phyloP scores from a whole-genome alignment of 2,888 invertebrate species.

The Xestia ashworthii region DNA sequence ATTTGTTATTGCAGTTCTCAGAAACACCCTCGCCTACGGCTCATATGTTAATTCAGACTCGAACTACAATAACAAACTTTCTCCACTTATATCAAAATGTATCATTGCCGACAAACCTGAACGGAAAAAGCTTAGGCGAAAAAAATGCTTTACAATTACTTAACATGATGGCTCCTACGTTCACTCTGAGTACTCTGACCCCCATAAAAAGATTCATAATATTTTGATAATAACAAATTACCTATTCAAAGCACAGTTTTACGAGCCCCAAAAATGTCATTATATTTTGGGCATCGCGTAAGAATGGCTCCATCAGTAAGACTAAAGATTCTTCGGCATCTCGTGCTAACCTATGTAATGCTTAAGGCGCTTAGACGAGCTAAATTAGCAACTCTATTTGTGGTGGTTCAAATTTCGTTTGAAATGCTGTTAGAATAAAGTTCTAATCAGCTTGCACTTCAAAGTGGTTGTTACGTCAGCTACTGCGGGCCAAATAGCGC shows the following conservation, averaged over 20 bases:
- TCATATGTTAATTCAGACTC: too few relatives aligned
- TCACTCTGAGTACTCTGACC: neutral
- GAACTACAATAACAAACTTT: too few relatives aligned
- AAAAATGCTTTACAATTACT: constrained; percentile 5
- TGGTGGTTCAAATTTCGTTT: too few relatives aligned
- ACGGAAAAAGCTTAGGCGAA: neutral
- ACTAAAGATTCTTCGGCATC: neutral
- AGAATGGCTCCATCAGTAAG: neutral
- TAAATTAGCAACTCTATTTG: too few relatives aligned
- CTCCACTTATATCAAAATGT: too few relatives aligned
- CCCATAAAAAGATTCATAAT: constrained; percentile 1
- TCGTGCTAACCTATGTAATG: neutral
- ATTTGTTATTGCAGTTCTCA: too few relatives aligned
- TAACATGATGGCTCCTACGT: neutral
- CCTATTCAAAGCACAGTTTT: neutral
- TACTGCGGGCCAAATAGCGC: too few relatives aligned
- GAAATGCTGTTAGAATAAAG: too few relatives aligned
- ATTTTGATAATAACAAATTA: neutral
- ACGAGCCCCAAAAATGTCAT: neutral
- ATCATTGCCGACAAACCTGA: neutral
- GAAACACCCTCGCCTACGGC: too few relatives aligned
- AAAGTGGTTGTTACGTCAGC: too few relatives aligned
- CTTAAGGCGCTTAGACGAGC: too few relatives aligned
- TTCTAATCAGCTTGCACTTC: too few relatives aligned
- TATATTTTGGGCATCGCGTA: neutral